phyloP scores from a whole-genome alignment of 2,888 invertebrate genomes.

The Prionchulus punctatus region DNA sequence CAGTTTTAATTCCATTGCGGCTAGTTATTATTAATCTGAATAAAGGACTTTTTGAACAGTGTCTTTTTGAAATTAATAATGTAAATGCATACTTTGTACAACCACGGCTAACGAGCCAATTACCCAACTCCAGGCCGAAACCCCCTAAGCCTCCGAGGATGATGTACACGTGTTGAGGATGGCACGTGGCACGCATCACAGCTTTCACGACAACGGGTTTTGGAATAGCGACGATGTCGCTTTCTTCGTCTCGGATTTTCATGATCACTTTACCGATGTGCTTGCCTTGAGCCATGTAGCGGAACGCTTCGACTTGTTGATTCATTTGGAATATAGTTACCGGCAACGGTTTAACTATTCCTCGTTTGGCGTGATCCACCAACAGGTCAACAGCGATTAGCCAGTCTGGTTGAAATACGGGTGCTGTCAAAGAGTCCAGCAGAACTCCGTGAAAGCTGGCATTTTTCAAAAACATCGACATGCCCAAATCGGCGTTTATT shows the following conservation, averaged over 20 bases:
- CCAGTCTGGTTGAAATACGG: conserved; percentile 45
- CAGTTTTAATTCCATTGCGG: conserved; percentile 65
- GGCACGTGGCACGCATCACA: conserved; percentile 62
- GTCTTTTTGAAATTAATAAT: not conserved
- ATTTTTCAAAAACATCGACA: conserved; percentile 87
- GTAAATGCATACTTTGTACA: conserved; percentile 46
- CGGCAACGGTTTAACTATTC: conserved; percentile 74
- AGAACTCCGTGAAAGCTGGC: conserved; percentile 95
- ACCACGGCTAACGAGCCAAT: conserved; percentile 74
- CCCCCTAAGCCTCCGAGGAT: conserved; percentile 71
- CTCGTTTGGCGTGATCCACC: conserved; percentile 62
- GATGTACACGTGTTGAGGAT: conserved; percentile 40
- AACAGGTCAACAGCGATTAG: conserved; percentile 58
- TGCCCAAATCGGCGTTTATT: conserved; percentile 69
- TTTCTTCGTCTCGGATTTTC: conserved; percentile 68
- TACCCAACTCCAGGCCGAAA: conserved; percentile 79
- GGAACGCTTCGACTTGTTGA: conserved; percentile 76
- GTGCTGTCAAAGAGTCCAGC: conserved; percentile 75
- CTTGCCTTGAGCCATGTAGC: conserved; percentile 84
- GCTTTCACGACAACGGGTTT: conserved; percentile 46
- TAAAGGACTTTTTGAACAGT: not conserved
- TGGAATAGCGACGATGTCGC: conserved; percentile 32
- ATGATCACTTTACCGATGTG: conserved; percentile 88
- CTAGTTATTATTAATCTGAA: conserved; percentile 38
- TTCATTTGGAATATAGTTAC: conserved; percentile 61